phyloP scores from a whole-genome alignment of 2,113 vertebrate genomes.

The Pluvialis apricaria region DNA sequence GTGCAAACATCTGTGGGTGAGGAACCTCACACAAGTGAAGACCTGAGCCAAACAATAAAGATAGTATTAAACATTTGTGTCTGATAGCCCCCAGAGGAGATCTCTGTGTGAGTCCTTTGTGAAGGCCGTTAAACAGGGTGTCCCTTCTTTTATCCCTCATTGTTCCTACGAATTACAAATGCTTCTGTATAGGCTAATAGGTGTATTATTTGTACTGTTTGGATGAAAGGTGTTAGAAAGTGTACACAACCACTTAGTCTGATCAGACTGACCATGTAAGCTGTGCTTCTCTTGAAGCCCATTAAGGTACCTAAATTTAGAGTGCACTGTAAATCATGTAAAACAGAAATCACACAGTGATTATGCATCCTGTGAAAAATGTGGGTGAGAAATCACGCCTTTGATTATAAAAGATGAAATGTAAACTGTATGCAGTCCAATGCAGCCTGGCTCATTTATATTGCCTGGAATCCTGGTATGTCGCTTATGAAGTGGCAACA shows the following conservation, averaged over 20 bases:
- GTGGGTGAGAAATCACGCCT: not conserved
- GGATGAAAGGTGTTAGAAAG: not conserved
- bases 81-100: not conserved
- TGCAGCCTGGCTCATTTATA: not conserved
- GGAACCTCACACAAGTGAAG: not conserved
- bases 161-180: not conserved
- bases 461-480: not conserved
- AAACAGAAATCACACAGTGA: not conserved
- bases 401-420: not conserved
- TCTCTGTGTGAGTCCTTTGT: not conserved
- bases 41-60: not conserved
- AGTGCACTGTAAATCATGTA: fast-evolving
- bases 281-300: not conserved
- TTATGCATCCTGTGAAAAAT: not conserved
- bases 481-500: not conserved
- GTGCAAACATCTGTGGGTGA: not conserved
- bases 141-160: not conserved
- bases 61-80: not conserved
- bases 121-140: not conserved
- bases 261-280: not conserved
- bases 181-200: not conserved
- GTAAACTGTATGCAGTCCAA: not conserved
- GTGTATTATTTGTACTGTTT: not conserved
- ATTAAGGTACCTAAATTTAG: not conserved
- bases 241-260: not conserved